Evolutionary conservation across 2,888 invertebrate species (phyloP).

Genomic region (Podotricha telesiphe): DNA sequence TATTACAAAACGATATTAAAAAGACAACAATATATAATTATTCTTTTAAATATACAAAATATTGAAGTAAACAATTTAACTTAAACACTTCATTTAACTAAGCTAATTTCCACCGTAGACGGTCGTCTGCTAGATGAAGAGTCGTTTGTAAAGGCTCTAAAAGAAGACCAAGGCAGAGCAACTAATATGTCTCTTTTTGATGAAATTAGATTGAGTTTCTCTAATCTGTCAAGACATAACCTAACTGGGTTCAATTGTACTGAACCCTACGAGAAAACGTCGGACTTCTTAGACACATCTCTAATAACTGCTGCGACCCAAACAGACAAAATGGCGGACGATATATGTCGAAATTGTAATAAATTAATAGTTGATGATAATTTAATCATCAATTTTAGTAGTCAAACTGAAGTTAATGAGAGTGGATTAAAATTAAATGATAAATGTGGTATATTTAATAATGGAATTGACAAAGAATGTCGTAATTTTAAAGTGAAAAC

Average conservation of each 20-base stretch:
- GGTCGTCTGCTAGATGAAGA: constrained; percentile 72
- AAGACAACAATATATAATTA: no score
- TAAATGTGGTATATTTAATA: background rate
- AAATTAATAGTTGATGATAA: constrained; percentile 19
- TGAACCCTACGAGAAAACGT: constrained; percentile 47
- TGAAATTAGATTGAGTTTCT: constrained; percentile 72
- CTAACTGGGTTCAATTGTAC: constrained; percentile 50
- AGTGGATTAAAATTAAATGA: background rate
- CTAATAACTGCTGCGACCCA: constrained; percentile 53
- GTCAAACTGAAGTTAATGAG: constrained; percentile 36
- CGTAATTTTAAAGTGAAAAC: constrained; percentile 12
- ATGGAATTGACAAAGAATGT: background rate
- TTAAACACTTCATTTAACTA: constrained; percentile 1
- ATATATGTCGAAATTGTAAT: constrained; percentile 22
- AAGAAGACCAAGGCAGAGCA: constrained; percentile 66
- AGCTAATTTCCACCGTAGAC: constrained; percentile 55
- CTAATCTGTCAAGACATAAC: constrained; percentile 59
- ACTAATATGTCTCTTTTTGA: constrained; percentile 75
- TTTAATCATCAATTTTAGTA: constrained; percentile 24
- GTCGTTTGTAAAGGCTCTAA: constrained; percentile 64
- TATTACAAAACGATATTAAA: no score
- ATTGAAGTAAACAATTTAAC: constrained; percentile 22
- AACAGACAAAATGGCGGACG: constrained; percentile 48
- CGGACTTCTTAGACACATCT: constrained; percentile 48
- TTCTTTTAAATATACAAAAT: no score